Percentiles rank a stretch among this genome's conserved stretches.
Evolutionary conservation across 2,113 vertebrate genomes (phyloP).

Genomic region (Eurypyga helias): DNA sequence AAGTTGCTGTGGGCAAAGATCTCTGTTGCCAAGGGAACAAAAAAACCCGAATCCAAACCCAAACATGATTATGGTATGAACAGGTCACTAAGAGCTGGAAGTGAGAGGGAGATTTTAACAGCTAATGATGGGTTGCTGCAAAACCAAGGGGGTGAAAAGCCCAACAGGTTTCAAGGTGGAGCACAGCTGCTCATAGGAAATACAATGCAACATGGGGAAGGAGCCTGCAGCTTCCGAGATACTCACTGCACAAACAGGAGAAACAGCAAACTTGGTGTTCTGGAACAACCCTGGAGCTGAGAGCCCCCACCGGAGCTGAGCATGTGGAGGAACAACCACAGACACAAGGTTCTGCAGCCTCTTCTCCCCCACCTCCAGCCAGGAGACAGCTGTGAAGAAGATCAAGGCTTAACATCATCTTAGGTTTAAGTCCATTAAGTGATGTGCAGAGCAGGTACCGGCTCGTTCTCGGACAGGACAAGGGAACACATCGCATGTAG

Average conservation of each 20-base stretch:
- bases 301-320: neutral
- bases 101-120: neutral
- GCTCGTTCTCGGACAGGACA: neutral
- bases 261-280: neutral
- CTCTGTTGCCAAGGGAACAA: neutral
- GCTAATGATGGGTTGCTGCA: neutral
- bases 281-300: neutral
- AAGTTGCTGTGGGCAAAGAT: neutral
- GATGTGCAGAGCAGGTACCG: neutral
- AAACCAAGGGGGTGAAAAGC: neutral
- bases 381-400: neutral
- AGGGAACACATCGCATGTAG: rapidly evolving
- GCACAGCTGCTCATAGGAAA: rapidly evolving
- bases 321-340: neutral
- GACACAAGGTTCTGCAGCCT: neutral
- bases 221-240: neutral
- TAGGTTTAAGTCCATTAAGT: neutral
- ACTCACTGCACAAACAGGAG: neutral
- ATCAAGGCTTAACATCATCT: neutral
- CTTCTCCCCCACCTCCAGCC: neutral
- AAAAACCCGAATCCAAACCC: neutral
- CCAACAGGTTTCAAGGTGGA: neutral
- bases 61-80: neutral
- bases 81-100: neutral
- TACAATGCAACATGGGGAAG: rapidly evolving